Evolutionary conservation across 2,888 invertebrate genomes (phyloP), one percentile per base, ranked within the genome.

Genomic region (Yponomeuta sedellus): DNA sequence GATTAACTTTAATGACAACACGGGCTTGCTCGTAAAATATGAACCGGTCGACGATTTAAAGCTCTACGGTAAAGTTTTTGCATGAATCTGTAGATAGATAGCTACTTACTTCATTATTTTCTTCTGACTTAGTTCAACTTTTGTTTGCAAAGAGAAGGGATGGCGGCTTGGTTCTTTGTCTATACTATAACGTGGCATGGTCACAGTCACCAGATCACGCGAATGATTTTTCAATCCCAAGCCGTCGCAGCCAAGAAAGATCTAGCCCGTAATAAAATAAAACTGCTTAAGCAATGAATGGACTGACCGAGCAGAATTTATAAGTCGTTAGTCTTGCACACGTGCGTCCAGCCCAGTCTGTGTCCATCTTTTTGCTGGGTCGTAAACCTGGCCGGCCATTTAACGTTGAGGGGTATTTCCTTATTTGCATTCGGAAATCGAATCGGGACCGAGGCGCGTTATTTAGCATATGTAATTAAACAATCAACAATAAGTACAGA

Each of bases 381-480:
- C 44, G 44, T 52, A 52, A 52, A 52, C 12, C 44, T 52, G 44
- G 44, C 44, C 44, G 44, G 44, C 44, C 44, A 52, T 52, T 52
- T 52, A 52, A 52, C 44, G 16, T 52, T 52, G 44, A 52, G 44
- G 44, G 44, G 16, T 66, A 69, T 76, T 77, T 79, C 74, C 78
- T 75, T 75, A 77, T 79, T 78, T 77, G 74, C 74, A 77, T 76
- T 76, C 76, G 68, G 70, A 74, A 77, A 65, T 77, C 75, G 72
- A 70, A 79, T 77, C 76, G 73, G 69, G 70, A 74, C 73, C 73
- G 67, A 70, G 70, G 72, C 75, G 76, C 34, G 44, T 63, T 76
- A 77, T 80, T 79, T 75, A 72, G 72, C 71, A 67, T 69, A 58
- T 70, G 76, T 83, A 82, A 84, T 84, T 83, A 83, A 80, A 84